These are phyloP conservation scores for Bos indicus DNA, from an alignment of 2,113 vertebrate genomes.

Conservation along the genomic window DNA sequence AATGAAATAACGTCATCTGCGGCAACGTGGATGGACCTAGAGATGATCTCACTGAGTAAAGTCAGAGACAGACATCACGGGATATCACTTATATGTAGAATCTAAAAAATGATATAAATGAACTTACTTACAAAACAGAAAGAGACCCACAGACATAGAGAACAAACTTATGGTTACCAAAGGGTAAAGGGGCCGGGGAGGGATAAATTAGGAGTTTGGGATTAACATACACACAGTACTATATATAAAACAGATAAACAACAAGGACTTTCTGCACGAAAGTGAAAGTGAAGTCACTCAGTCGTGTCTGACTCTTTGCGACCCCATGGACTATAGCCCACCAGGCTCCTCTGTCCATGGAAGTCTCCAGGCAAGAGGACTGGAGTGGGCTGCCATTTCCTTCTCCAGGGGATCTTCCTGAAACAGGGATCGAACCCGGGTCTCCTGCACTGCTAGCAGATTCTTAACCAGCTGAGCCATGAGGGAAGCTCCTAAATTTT, in stretches of 20 bases:
- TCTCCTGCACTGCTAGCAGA: not conserved
- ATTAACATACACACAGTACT: not conserved
- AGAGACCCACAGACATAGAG: not conserved
- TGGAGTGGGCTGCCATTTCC: not conserved
- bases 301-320: fast-evolving
- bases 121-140: not conserved
- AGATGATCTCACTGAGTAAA: not conserved
- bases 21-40: not conserved
- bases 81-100: not conserved
- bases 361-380: not conserved
- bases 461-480: not conserved
- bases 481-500: not conserved
- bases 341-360: not conserved
- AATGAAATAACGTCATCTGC: not conserved
- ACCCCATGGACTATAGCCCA: not conserved
- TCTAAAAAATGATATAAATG: not conserved
- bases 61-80: not conserved
- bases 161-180: not conserved
- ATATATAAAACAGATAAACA: not conserved
- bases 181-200: not conserved
- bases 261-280: not conserved
- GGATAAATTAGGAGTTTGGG: not conserved
- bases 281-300: not conserved
- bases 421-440: not conserved
- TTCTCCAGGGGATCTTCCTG: not conserved